A percentile compares a stretch with the other conserved stretches of the same genome.
phyloP scores from a whole-genome alignment of 2,113 vertebrate genomes.

The Paraplagusia blochii region DNA sequence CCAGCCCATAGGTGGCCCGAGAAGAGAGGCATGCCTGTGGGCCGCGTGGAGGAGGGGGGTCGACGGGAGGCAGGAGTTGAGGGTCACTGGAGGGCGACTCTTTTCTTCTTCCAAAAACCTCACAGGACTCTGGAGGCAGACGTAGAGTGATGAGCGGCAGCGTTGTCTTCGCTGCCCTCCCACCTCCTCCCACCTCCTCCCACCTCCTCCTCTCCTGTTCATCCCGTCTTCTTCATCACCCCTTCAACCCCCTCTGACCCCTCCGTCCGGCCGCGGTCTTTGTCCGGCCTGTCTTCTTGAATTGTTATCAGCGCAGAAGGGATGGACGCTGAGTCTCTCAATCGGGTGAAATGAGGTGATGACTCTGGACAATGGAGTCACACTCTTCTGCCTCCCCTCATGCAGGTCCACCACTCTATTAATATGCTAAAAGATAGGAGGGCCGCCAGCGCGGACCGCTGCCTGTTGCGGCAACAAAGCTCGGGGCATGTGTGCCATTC shows the following conservation, averaged over 20 bases:
- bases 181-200: slow-evolving; percentile 60
- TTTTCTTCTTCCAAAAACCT: slow-evolving; percentile 78
- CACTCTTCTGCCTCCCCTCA: slow-evolving; percentile 73
- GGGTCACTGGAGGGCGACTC: slow-evolving; percentile 66
- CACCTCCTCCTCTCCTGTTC: slow-evolving; percentile 63
- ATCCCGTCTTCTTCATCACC: slow-evolving; percentile 73
- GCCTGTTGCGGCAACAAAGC: slow-evolving; percentile 79
- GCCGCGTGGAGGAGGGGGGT: slow-evolving; percentile 3
- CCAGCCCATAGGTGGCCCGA: slow-evolving; percentile 83
- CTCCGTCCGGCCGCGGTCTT: slow-evolving; percentile 66
- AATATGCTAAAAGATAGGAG: slow-evolving; percentile 81
- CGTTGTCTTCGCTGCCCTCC: slow-evolving; percentile 66
- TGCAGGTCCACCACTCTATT: slow-evolving; percentile 80
- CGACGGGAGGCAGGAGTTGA: slow-evolving; percentile 61
- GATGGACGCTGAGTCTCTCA: slow-evolving; percentile 82
- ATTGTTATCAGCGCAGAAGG: slow-evolving; percentile 79
- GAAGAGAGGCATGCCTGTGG: slow-evolving; percentile 74
- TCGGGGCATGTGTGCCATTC: slow-evolving; percentile 76
- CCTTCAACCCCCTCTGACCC: slow-evolving; percentile 57
- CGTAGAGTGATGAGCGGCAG: slow-evolving; percentile 79
- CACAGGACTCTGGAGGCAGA: slow-evolving; percentile 79
- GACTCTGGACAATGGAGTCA: slow-evolving; percentile 81
- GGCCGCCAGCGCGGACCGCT: slow-evolving; percentile 76
- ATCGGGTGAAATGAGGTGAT: slow-evolving; percentile 84
- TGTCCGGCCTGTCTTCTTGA: slow-evolving; percentile 80